Evolutionary conservation across 2,113 vertebrate genomes (phyloP).

Genomic region (Actenoides lindsayi): DNA sequence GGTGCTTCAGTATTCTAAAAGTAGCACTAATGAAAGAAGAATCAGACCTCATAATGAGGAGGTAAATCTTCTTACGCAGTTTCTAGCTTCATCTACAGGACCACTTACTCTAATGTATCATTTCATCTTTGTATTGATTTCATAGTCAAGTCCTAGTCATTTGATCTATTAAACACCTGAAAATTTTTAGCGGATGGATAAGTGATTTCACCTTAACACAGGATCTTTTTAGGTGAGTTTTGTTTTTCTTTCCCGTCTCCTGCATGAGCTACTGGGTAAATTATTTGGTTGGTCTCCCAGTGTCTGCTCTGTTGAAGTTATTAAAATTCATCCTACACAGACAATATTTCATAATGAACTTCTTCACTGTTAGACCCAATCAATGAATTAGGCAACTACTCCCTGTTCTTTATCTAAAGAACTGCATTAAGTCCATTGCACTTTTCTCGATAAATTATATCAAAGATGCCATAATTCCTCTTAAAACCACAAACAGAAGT

Average conservation of each 20-base stretch:
- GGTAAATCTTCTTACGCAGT: not conserved
- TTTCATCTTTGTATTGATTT: conserved; percentile 50
- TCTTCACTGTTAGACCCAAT: not conserved
- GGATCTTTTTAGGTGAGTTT: not conserved
- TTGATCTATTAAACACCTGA: conserved; percentile 47
- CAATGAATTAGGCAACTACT: not conserved
- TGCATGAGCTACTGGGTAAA: not conserved
- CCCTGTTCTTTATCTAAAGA: not conserved
- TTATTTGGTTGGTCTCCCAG: not conserved
- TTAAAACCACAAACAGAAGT: not conserved
- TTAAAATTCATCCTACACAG: not conserved
- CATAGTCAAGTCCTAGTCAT: not conserved
- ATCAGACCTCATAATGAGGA: not conserved
- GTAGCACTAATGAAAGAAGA: not conserved
- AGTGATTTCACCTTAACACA: not conserved
- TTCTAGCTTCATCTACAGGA: not conserved
- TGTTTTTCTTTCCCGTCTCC: not conserved
- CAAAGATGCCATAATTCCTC: not conserved
- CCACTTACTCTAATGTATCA: not conserved
- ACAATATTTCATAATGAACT: not conserved
- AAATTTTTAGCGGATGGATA: not conserved
- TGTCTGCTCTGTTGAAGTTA: not conserved
- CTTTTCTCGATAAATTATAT: not conserved
- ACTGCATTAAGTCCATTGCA: not conserved
- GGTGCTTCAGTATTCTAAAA: not conserved